Evolutionary conservation across 2,888 invertebrate genomes (phyloP), one percentile per base, ranked within the genome.

Genomic region (Stenichneumon culpator): DNA sequence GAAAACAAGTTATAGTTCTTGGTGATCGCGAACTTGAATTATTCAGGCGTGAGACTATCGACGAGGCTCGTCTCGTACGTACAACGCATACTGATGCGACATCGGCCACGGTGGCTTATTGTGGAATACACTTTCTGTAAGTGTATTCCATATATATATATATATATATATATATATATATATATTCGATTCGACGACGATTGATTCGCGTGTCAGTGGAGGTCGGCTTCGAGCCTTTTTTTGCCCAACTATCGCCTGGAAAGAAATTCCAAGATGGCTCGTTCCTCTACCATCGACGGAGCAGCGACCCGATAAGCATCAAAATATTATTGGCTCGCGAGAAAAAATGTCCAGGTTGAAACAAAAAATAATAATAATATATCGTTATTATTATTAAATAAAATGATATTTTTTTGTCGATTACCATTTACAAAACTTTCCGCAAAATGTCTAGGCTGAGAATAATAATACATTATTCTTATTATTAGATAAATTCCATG

Each of bases 1-100:
- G 69, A 75, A 83, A 80, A 83, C 67, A 75, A 72, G 75, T 81
- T 80, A 14, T 3, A 57, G 57, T 25, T 57, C 57, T 60, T 67
- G 67, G 72, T 25, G 36, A 54, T 63, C 25, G 54, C 47, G 65
- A 72, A 84, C 54, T 57, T 80, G 80, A 84, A 84, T 84, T 67
- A 84, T 84, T 84, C 80, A 84, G 52, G 67, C 70, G 67, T 67
- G 77, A 84, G 22, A 80, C 72, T 77, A 79, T 84, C 84, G 80
- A 80, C 80, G 39, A 50, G 65, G 52, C 67, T 67, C 63, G 80
- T 77, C 75, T 80, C 32, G n/a, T 39, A 52, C 44, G 65, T 63
- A 39, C 2, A 14, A 3, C 14, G 32, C 70, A 60, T 57, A 57
- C 67, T n/a, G 28, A 14, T 36, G 44, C 44, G 36, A 54, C 28